Evolutionary conservation across 2,888 invertebrate genomes (phyloP).

Genomic region (Mythimna loreyi): DNA sequence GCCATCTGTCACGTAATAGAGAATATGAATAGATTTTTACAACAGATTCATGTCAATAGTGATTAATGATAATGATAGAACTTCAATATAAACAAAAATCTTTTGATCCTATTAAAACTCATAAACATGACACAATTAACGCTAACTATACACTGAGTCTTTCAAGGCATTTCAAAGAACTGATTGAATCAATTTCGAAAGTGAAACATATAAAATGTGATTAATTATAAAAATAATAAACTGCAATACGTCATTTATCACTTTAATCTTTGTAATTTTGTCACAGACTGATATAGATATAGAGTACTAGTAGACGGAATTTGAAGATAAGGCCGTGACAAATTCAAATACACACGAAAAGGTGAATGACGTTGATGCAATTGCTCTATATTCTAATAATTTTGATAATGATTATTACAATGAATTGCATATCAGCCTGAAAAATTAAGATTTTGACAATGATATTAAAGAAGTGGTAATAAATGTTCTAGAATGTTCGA

Average conservation of each 20-base stretch:
- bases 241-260: slow-evolving; percentile 6
- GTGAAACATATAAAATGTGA: slow-evolving; percentile 1
- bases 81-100: neutral
- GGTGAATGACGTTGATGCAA: slow-evolving; percentile 8
- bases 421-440: neutral
- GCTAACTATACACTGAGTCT: neutral
- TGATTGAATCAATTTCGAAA: slow-evolving; percentile 5
- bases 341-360: slow-evolving; percentile 14
- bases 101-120: neutral
- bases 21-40: neutral
- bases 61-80: neutral
- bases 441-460: neutral
- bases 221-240: slow-evolving; percentile 16
- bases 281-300: slow-evolving; percentile 8
- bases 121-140: neutral
- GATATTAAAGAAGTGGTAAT: neutral
- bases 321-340: slow-evolving; percentile 34
- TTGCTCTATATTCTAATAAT: neutral
- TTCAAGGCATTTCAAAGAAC: slow-evolving; percentile 13
- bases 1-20: slow-evolving; percentile 12
- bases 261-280: slow-evolving; percentile 18
- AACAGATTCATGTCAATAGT: neutral
- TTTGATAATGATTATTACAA: slow-evolving; percentile 1
- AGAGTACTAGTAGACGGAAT: slow-evolving; percentile 19
- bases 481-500: slow-evolving; percentile 27